A percentile compares a stretch with the other conserved stretches of the same genome.
phyloP scores from a whole-genome alignment of 2,113 vertebrate species.

The Astur gentilis region DNA sequence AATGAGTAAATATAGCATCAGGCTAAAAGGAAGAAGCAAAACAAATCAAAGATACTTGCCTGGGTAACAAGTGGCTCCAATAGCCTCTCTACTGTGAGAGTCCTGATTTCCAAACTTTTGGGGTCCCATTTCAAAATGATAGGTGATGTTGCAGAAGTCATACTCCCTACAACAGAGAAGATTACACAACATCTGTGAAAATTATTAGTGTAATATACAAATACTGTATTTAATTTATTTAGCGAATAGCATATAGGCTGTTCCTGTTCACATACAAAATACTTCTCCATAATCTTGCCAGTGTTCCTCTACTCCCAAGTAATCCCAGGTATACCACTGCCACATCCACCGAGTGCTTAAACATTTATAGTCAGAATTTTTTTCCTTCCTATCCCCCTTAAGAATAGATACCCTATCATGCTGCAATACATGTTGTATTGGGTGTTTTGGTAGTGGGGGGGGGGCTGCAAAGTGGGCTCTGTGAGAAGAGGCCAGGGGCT shows the following conservation, averaged over 20 bases:
- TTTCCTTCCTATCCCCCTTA: not conserved
- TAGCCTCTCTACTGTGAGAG: constrained; percentile 93
- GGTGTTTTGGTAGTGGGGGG: not conserved
- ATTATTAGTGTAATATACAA: not conserved
- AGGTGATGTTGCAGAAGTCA: constrained; percentile 87
- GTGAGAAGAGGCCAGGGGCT: not conserved
- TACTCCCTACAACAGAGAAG: constrained; percentile 67
- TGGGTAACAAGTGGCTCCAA: constrained; percentile 96
- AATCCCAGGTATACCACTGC: not conserved
- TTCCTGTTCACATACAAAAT: not conserved
- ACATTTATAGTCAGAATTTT: not conserved
- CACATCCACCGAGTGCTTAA: not conserved
- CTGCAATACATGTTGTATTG: no score
- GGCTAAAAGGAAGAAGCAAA: not conserved
- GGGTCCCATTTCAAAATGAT: constrained; percentile 99
- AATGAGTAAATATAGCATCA: not conserved
- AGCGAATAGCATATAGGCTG: not conserved
- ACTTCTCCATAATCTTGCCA: not conserved
- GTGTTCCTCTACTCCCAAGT: not conserved
- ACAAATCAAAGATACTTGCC: constrained; percentile 70
- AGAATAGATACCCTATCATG: not conserved
- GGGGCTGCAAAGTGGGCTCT: not conserved
- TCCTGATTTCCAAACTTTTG: constrained; percentile 97
- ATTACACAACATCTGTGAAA: not conserved
- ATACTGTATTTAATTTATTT: not conserved